Percentiles rank a stretch among this genome's conserved stretches.
Conservation (phyloP, 2,797 vertebrate genomes). For the Etheostoma perlongum region DNA sequence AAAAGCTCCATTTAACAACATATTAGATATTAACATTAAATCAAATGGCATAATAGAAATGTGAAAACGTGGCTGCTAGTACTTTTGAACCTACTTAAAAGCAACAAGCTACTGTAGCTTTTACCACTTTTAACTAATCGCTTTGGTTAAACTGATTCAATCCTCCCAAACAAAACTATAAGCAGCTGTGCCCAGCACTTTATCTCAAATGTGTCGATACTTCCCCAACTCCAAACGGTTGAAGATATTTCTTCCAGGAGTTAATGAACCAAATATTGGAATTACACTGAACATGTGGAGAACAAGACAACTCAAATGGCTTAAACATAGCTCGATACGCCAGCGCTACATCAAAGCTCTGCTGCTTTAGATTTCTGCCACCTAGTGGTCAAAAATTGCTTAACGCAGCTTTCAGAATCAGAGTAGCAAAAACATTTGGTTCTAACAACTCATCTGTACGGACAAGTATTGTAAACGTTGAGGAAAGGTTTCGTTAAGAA, state of each 20-base stretch:
- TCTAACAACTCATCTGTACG: conserved; percentile 39
- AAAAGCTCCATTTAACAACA: conserved; percentile 16
- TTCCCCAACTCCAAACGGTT: conserved; percentile 2
- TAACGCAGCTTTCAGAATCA: conserved; percentile 30
- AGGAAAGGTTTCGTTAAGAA: conserved; percentile 44
- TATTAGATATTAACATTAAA: conserved; percentile 33
- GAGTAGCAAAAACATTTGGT: conserved; percentile 51
- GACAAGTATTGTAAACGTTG: conserved; percentile 68
- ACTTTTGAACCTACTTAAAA: conserved; percentile 10
- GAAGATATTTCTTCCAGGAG: neutral
- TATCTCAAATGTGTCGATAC: neutral
- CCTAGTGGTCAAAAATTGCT: conserved; percentile 51
- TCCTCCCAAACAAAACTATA: neutral
- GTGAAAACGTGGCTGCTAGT: neutral
- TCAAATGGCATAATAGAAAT: conserved; percentile 24
- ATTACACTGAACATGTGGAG: neutral
- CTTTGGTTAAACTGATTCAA: conserved; percentile 29
- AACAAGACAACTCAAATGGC: neutral
- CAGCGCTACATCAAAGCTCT: conserved; percentile 9
- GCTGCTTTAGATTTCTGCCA: conserved; percentile 26
- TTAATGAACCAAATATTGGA: conserved; percentile 1
- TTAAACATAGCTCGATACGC: conserved; percentile 9
- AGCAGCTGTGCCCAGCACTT: conserved; percentile 5
- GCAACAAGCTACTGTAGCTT: no score
- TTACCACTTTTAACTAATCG: no score